Base-by-base conservation (phyloP, 2,797 vertebrate genomes). In the Leucoraja ocellata region DNA sequence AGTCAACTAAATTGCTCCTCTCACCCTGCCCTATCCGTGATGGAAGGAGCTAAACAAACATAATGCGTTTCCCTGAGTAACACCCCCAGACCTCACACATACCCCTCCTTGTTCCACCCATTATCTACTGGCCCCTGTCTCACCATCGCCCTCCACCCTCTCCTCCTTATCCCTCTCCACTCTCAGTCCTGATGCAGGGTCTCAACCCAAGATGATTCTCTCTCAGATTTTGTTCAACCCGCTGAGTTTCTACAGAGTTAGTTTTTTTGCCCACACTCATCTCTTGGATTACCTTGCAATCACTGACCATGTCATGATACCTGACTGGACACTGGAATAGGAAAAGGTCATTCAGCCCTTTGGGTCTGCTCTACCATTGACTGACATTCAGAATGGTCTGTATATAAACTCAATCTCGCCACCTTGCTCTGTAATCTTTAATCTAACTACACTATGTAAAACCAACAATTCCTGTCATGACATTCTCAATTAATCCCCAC, bases 281-380 rank as follows among this genome's bases (percentile, higher is more conserved):
- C 93, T 93, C 93, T 91, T 54, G 91, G 93, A 28, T 93, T 93
- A 93, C 94, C 94, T 92, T 93, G 93, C 54, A 46, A 95, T 95
- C 94, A 96, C 93, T 93, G 94, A 80, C 46, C 0, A 0, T 94
- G 95, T 95, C 95, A 94, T 86, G 25, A 1, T n/a, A 61, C 94
- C 93, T 93, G 28, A 74, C 13, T 93, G 92, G 93, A 95, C 32
- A 79, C 1, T 14, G 32, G 32, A 36, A 83, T 4, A 14, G 54
- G 21, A 83, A 2, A 10, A 83, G 80, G 23, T 46, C 46, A 46
- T 58, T 83, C 80, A 58, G 23, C 46, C 46, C 46, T 23, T 58
- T 13, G 80, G 4, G 46, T 13, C 46, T 58, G 46, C 28, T 83
- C 46, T 18, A 4, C 32, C 21, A 73, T 73, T 73, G 18, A 71